Conservation (phyloP, 1,140 invertebrate species). For the Micrasema minimum region DNA sequence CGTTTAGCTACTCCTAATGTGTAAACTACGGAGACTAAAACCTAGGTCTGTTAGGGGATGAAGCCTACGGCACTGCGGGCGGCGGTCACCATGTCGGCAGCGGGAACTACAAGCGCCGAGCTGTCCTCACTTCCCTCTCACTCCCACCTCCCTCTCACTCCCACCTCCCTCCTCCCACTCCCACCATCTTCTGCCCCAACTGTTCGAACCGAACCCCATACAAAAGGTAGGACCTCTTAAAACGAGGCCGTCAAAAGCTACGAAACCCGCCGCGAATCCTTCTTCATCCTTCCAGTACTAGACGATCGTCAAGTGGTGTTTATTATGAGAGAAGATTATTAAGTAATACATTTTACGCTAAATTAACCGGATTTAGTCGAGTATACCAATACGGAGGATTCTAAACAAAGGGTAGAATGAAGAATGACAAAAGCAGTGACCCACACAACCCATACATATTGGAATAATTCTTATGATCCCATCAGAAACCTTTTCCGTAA, state of each 20-base stretch:
- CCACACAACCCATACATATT: slow-evolving; percentile 42
- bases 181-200: no score
- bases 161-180: not conserved
- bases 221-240: slow-evolving; percentile 43
- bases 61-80: slow-evolving; percentile 35
- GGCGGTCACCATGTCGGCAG: not conserved
- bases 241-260: slow-evolving; percentile 47
- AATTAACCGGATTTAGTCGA: slow-evolving; percentile 13
- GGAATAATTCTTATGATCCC: slow-evolving; percentile 48
- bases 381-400: slow-evolving; percentile 8
- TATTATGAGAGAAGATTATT: slow-evolving; percentile 10
- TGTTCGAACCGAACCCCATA: no score
- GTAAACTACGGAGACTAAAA: slow-evolving; percentile 51
- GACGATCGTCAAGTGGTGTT: slow-evolving; percentile 13
- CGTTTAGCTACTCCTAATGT: slow-evolving; percentile 52
- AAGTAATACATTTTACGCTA: slow-evolving; percentile 20
- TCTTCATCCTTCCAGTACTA: not conserved
- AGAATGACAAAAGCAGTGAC: slow-evolving; percentile 46
- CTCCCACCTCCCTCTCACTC: not conserved
- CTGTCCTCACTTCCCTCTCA: no score
- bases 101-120: no score
- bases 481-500: slow-evolving; percentile 38
- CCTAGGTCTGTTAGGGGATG: slow-evolving; percentile 45
- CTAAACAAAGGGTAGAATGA: slow-evolving; percentile 35
- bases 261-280: not conserved